These are phyloP conservation scores for Belgica antarctica DNA, from an alignment of 2,888 invertebrate species.

Conservation along the genomic window DNA sequence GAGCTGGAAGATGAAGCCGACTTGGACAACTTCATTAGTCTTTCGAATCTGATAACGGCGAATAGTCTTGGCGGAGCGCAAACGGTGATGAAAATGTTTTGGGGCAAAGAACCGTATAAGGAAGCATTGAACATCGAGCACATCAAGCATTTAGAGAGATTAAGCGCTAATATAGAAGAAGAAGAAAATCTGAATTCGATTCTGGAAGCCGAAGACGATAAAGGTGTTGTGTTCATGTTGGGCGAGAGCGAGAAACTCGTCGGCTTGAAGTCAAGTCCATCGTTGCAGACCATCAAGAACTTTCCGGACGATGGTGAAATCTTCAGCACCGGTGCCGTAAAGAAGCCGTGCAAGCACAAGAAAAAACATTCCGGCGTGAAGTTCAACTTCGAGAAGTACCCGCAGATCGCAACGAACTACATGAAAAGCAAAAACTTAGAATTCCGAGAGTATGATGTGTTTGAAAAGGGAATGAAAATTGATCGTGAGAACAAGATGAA, in stretches of 20 bases:
- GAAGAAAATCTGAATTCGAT: constrained; percentile 28
- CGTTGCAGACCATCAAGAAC: constrained; percentile 22
- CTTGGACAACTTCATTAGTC: constrained; percentile 46
- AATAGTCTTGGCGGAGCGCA: constrained; percentile 52
- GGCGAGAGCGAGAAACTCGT: constrained; percentile 69
- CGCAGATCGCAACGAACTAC: constrained; percentile 71
- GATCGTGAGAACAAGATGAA: constrained; percentile 55
- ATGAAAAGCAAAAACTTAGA: constrained; percentile 73
- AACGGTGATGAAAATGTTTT: constrained; percentile 48
- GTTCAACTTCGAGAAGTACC: constrained; percentile 71
- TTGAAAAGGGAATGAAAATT: constrained; percentile 59
- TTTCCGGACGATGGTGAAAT: not conserved
- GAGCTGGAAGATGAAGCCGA: constrained; percentile 46
- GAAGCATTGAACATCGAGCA: constrained; percentile 48
- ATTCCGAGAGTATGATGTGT: constrained; percentile 61
- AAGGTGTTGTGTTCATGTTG: constrained; percentile 66
- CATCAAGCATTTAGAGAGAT: constrained; percentile 36
- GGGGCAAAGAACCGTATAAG: constrained; percentile 54
- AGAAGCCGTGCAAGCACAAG: constrained; percentile 57
- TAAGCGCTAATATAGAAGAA: constrained; percentile 12
- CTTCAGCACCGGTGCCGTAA: constrained; percentile 46
- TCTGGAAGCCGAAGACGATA: constrained; percentile 43
- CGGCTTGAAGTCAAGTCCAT: constrained; percentile 58
- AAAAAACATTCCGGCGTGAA: constrained; percentile 70
- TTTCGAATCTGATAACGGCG: constrained; percentile 54